These are phyloP conservation scores for Oostethus manadensis DNA, from an alignment of 2,113 vertebrate species.

Conservation along the genomic window DNA sequence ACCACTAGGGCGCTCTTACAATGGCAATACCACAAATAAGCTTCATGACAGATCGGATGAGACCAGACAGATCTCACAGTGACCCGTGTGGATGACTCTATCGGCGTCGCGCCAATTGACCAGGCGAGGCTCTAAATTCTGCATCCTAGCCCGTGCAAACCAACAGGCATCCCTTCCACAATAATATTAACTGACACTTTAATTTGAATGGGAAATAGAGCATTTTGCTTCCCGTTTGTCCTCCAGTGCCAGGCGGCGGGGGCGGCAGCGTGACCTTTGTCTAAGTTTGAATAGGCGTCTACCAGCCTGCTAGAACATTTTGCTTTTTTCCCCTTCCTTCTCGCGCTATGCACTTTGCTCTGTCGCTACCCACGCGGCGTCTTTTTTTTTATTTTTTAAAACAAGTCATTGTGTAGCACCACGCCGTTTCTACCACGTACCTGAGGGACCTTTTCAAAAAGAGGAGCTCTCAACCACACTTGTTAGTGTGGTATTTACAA, in stretches of 20 bases:
- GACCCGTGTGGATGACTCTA: slow-evolving; percentile 43
- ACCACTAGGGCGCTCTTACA: slow-evolving; percentile 19
- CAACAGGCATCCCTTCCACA: slow-evolving; percentile 63
- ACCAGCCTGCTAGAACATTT: slow-evolving; percentile 11
- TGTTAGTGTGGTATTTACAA: too few relatives aligned
- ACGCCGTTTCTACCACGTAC: too few relatives aligned
- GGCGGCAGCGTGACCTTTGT: slow-evolving; percentile 54
- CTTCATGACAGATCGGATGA: slow-evolving; percentile 56
- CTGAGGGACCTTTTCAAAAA: too few relatives aligned
- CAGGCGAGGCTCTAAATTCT: slow-evolving; percentile 43
- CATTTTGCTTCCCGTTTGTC: slow-evolving; percentile 62
- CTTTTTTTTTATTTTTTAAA: too few relatives aligned
- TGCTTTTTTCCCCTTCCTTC: background rate
- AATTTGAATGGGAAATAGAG: slow-evolving; percentile 71
- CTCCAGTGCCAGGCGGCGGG: slow-evolving; percentile 30
- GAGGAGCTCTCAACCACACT: too few relatives aligned
- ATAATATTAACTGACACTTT: slow-evolving; percentile 74
- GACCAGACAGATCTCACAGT: slow-evolving; percentile 21
- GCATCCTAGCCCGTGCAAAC: slow-evolving; percentile 35
- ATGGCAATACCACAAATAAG: slow-evolving; percentile 34
- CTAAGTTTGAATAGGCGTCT: slow-evolving; percentile 16
- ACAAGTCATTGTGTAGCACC: too few relatives aligned
- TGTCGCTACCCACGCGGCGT: too few relatives aligned
- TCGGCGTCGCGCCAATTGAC: slow-evolving; percentile 47
- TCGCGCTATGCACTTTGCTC: too few relatives aligned